Percentiles rank a stretch among this genome's conserved stretches.
phyloP scores from a whole-genome alignment of 2,113 vertebrate species.

The Dolichotis patagonum region DNA sequence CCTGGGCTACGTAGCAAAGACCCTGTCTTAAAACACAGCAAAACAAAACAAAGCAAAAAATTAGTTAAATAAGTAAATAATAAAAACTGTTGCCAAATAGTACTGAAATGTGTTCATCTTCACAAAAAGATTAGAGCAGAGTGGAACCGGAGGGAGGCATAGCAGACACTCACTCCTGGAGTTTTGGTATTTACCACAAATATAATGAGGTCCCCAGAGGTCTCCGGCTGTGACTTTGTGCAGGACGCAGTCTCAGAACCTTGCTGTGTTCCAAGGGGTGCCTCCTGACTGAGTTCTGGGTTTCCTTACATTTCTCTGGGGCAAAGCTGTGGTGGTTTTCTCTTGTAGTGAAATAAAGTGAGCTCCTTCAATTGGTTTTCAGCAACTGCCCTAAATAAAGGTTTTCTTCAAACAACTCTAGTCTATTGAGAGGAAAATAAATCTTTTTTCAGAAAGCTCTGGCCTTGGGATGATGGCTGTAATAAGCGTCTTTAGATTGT shows the following conservation, averaged over 20 bases:
- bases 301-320: neutral
- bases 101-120: neutral
- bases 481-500: neutral
- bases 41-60: no score
- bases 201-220: neutral
- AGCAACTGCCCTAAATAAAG: neutral
- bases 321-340: neutral
- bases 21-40: neutral
- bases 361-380: neutral
- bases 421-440: neutral
- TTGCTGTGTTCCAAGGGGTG: neutral
- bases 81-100: neutral
- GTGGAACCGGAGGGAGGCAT: fast-evolving
- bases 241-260: fast-evolving
- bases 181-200: neutral
- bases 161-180: neutral
- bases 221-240: neutral
- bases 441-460: neutral
- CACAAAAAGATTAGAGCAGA: neutral
- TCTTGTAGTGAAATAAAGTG: neutral
- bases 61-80: neutral
- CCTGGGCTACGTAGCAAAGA: neutral
- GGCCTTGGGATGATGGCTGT: neutral
- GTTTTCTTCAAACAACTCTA: neutral
- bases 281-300: neutral